A percentile compares a stretch with the other conserved stretches of the same genome.
These are phyloP conservation scores for Micrasema minimum DNA, from an alignment of 1,140 invertebrate genomes.

Conservation along the genomic window DNA sequence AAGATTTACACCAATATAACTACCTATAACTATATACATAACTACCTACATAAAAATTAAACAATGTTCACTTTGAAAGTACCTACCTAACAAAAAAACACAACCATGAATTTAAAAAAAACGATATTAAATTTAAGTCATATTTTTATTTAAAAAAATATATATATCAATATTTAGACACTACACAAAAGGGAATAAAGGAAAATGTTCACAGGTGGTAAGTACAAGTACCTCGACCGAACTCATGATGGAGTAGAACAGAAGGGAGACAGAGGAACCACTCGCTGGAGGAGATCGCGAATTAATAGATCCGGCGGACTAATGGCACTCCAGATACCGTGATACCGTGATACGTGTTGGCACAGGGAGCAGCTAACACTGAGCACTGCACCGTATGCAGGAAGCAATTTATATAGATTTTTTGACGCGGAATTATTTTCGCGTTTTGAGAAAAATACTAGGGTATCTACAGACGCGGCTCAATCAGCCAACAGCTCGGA, in stretches of 20 bases:
- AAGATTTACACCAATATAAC: too few species aligned
- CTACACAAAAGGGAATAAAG: too few species aligned
- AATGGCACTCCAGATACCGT: too few species aligned
- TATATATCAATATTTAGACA: too few species aligned
- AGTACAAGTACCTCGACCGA: conserved; percentile 19
- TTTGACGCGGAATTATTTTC: conserved; percentile 50
- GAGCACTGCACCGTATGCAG: conserved; percentile 50
- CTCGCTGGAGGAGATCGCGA: not conserved
- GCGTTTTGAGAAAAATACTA: conserved; percentile 52
- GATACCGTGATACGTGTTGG: not conserved
- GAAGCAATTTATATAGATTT: conserved; percentile 52
- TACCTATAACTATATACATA: too few species aligned
- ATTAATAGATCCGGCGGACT: not conserved
- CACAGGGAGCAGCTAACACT: conserved; percentile 40
- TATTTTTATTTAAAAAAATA: too few species aligned
- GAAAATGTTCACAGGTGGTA: too few species aligned
- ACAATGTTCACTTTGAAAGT: too few species aligned
- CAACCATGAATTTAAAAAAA: too few species aligned
- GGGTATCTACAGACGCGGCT: conserved; percentile 31
- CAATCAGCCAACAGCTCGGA: conserved; percentile 43
- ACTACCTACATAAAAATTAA: too few species aligned
- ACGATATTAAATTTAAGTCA: too few species aligned
- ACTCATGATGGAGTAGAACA: conserved; percentile 20
- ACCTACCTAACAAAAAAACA: too few species aligned
- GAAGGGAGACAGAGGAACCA: conserved; percentile 1